A percentile compares a stretch with the other conserved stretches of the same genome.
phyloP scores from a whole-genome alignment of 2,797 vertebrate genomes.

The Sebastes taczanowskii region DNA sequence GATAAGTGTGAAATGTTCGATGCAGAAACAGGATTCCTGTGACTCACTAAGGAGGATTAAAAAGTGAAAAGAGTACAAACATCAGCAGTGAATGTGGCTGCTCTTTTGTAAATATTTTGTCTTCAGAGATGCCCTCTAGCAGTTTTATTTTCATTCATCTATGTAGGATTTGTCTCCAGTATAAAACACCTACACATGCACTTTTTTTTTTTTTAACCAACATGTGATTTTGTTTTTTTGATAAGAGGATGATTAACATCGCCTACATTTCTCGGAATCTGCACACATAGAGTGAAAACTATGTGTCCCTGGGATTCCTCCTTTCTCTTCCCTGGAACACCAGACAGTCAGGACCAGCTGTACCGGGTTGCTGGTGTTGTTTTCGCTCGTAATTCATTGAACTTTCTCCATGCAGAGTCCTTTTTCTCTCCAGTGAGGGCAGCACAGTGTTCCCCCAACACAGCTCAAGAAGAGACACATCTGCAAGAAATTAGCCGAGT shows the following conservation, averaged over 20 bases:
- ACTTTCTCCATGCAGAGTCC: slow-evolving; percentile 40
- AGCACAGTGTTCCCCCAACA: slow-evolving; percentile 51
- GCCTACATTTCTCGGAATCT: slow-evolving; percentile 16
- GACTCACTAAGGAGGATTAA: neutral
- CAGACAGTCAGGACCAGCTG: slow-evolving; percentile 71
- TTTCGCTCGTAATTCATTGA: slow-evolving; percentile 66
- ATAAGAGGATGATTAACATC: slow-evolving; percentile 32
- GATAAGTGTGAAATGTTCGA: slow-evolving; percentile 41
- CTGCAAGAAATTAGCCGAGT: slow-evolving; percentile 82
- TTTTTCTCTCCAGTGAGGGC: slow-evolving; percentile 48
- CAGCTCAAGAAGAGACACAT: slow-evolving; percentile 70
- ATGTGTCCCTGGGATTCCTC: slow-evolving; percentile 51
- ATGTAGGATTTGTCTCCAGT: neutral
- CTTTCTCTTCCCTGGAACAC: slow-evolving; percentile 31
- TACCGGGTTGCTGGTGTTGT: slow-evolving; percentile 58
- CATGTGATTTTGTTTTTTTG: slow-evolving; percentile 16
- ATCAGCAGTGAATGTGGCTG: neutral
- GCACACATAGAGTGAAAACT: slow-evolving; percentile 62
- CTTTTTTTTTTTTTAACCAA: neutral
- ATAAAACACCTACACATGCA: neutral
- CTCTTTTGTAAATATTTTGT: slow-evolving; percentile 24
- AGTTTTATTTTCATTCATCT: neutral
- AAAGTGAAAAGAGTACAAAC: neutral
- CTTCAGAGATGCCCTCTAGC: neutral
- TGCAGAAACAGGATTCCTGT: neutral